A percentile compares a stretch with the other conserved stretches of the same genome.
phyloP scores from a whole-genome alignment of 2,888 invertebrate species.

The Drosophila cognata region DNA sequence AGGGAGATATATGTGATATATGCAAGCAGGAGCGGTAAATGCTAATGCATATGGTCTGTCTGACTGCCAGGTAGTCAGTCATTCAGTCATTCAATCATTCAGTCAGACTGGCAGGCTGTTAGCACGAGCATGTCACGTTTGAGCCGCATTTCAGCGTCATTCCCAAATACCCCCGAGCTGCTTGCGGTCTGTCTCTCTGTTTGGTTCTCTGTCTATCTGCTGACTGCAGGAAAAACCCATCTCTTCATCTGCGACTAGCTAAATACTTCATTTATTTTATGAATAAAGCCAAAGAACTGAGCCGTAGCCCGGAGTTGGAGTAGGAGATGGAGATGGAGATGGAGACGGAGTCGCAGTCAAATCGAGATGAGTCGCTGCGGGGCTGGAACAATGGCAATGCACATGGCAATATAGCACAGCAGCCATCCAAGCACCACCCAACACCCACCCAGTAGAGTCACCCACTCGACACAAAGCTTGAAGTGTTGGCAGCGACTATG shows the following conservation, averaged over 20 bases:
- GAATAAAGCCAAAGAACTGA: conserved; percentile 62
- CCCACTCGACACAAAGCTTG: conserved; percentile 73
- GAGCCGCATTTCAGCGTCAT: conserved; percentile 26
- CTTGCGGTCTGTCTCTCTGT: conserved; percentile 52
- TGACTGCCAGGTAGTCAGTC: conserved; percentile 36
- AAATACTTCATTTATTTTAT: conserved; percentile 82
- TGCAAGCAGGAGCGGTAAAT: background rate
- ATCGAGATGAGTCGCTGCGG: conserved; percentile 24
- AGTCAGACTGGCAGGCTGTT: conserved; percentile 7
- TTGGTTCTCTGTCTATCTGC: conserved; percentile 3
- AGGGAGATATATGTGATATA: background rate
- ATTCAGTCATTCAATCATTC: conserved; percentile 27
- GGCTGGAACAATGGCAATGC: conserved; percentile 47
- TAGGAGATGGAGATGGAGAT: conserved; percentile 14
- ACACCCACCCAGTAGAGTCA: conserved; percentile 5
- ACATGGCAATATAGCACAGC: conserved; percentile 21
- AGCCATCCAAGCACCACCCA: background rate
- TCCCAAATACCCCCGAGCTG: conserved; percentile 25
- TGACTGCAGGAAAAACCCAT: conserved; percentile 8
- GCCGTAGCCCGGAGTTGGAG: background rate
- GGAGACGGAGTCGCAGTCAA: conserved; percentile 20
- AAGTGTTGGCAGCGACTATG: conserved; percentile 74
- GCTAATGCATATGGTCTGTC: conserved; percentile 38
- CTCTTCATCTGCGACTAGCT: conserved; percentile 46
- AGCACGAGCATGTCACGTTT: conserved; percentile 10